Evolutionary conservation across 2,113 vertebrate genomes (phyloP), one percentile per base, ranked within the genome.

Genomic region (Misgurnus anguillicaudatus): DNA sequence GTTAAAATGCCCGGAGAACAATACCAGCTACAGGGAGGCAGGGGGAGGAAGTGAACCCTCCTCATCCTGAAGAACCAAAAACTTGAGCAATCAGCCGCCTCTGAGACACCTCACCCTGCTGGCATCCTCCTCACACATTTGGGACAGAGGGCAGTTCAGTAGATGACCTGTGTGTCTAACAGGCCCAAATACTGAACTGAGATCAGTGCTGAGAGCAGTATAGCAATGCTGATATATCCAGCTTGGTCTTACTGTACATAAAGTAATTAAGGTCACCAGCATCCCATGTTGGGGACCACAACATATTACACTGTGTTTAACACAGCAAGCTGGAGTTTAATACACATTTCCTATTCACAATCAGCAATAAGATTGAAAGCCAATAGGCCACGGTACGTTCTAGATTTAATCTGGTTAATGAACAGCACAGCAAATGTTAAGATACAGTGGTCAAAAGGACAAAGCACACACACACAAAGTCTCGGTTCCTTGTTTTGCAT

Each of bases 401-500:
- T 4, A 74, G 78, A 84, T 84, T 66, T 84, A 77, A 84, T 80
- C 82, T 64, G 19, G 73, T 73, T 84, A 79, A 84, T 84, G 82
- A 80, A 80, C 74, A 80, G 82, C 57, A 47, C 7, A 31, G 68
- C 78, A 80, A 75, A 71, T 75, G 76, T 83, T 55, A 60, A 64
- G 70, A 80, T 74, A 53, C 62, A 65, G 70, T 69, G 70, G 81
- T 75, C 74, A 80, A 78, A 61, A 84, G 69, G 55, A 80, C 80
- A 66, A 62, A 67, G 66, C 79, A 81, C 71, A 71, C 80, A 61
- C 67, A 75, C 24, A 80, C 78, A 72, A 66, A 78, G 86, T 80
- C 71, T 85, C 75, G 80, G 88, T 90, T 92, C 88, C 63, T 60
- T 88, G 85, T 90, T 89, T 89, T 91, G 87, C 84, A 91, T 91